Evolutionary conservation across 2,888 invertebrate species (phyloP).

Genomic region (Thecophora atra): DNA sequence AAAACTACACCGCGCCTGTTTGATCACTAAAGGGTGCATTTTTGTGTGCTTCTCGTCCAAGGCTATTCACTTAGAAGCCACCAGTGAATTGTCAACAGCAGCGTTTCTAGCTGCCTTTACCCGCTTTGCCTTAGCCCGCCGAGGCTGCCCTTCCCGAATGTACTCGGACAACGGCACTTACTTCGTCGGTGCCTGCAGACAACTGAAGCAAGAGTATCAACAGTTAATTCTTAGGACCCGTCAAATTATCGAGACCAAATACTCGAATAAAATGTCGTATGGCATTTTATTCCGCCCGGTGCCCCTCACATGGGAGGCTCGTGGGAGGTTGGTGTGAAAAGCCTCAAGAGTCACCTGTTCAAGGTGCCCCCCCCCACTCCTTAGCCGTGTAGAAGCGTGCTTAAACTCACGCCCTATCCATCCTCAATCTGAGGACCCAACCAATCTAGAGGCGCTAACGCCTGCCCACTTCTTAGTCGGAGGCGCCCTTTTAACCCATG

Average conservation of each 20-base stretch:
- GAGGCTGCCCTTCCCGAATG: no score
- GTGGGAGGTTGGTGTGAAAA: constrained; percentile 19
- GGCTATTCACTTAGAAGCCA: constrained; percentile 30
- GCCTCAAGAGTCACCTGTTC: constrained; percentile 33
- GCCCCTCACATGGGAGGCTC: constrained; percentile 32
- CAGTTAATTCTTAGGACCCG: not conserved
- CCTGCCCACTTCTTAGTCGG: no score
- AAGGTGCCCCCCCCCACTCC: not conserved
- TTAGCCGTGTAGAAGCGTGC: not conserved
- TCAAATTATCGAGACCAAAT: not conserved
- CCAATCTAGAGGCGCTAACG: no score
- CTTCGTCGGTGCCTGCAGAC: constrained; percentile 15
- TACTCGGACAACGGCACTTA: constrained; percentile 33
- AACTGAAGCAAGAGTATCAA: not conserved
- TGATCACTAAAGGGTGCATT: constrained; percentile 1
- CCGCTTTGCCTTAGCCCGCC: no score
- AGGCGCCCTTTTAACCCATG: no score
- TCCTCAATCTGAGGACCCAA: no score
- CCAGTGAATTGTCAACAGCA: constrained; percentile 28
- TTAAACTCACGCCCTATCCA: not conserved
- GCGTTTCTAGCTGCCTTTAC: constrained; percentile 33
- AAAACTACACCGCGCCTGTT: constrained; percentile 18
- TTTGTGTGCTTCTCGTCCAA: constrained; percentile 35
- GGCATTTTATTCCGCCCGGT: constrained; percentile 21
- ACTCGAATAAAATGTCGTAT: not conserved